Percentiles rank a stretch among this genome's conserved stretches.
Evolutionary conservation across 2,797 vertebrate species (phyloP).

Genomic region (Falco biarmicus): DNA sequence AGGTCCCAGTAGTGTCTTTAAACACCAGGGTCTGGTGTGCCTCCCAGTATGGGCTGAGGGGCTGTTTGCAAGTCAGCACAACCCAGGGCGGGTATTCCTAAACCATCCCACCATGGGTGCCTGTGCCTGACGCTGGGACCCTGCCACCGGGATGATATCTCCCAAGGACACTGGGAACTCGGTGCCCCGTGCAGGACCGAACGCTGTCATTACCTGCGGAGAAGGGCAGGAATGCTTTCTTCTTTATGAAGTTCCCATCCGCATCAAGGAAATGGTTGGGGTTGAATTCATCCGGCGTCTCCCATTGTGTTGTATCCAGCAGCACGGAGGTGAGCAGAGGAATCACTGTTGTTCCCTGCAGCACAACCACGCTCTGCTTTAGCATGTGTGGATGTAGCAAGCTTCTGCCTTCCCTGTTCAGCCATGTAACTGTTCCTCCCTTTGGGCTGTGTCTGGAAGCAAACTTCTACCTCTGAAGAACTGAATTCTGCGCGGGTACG

Average conservation of each 20-base stretch:
- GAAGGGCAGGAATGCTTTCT: conserved; percentile 70
- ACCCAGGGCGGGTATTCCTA: not conserved
- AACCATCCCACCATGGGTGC: not conserved
- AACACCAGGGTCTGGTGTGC: not conserved
- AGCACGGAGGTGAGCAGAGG: conserved; percentile 67
- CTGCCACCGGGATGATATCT: not conserved
- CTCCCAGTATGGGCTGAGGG: not conserved
- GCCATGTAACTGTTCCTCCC: not conserved
- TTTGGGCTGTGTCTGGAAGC: not conserved
- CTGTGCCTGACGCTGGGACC: not conserved
- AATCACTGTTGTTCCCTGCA: conserved; percentile 57
- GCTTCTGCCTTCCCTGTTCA: not conserved
- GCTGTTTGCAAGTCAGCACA: not conserved
- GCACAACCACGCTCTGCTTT: not conserved
- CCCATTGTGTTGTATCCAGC: conserved; percentile 53
- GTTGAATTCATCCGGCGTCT: conserved; percentile 62
- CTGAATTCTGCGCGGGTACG: not conserved
- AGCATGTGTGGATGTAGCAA: not conserved
- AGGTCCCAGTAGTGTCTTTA: not conserved
- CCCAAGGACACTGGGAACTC: no score
- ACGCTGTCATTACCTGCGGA: conserved; percentile 47
- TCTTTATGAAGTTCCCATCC: conserved; percentile 55
- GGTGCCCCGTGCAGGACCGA: not conserved
- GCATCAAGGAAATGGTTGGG: conserved; percentile 72
- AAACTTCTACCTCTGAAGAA: not conserved